A percentile compares a stretch with the other conserved stretches of the same genome.
These are phyloP conservation scores for Jacana jacana DNA, from an alignment of 2,113 vertebrate genomes.

Conservation along the genomic window DNA sequence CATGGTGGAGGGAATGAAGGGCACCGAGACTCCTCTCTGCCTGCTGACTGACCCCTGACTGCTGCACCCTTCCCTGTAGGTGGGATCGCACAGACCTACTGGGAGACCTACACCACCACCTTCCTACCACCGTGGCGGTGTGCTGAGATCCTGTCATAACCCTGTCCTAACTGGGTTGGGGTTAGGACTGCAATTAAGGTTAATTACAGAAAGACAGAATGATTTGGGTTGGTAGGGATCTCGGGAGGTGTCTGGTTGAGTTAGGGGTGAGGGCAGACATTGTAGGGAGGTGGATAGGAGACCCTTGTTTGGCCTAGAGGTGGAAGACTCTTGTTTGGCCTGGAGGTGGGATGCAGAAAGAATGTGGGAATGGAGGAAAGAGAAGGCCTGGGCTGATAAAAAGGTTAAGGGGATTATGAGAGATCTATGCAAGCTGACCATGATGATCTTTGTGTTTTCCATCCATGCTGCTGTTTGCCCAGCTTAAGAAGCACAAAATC, in stretches of 20 bases:
- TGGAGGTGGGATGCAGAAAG: not conserved
- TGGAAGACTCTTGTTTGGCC: not conserved
- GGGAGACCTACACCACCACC: not conserved
- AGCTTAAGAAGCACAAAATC: not conserved
- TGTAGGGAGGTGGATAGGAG: not conserved
- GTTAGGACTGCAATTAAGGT: not conserved
- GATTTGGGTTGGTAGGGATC: not conserved
- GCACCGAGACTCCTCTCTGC: not conserved
- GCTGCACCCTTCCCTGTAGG: accelerated
- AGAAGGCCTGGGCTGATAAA: not conserved
- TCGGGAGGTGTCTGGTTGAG: not conserved
- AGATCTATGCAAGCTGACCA: not conserved
- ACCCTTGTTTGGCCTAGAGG: not conserved
- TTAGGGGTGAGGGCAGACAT: not conserved
- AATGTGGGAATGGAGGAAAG: not conserved
- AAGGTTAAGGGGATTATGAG: not conserved
- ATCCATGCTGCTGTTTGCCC: not conserved
- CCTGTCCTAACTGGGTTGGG: accelerated
- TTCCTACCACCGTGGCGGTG: accelerated
- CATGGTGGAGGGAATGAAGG: not conserved
- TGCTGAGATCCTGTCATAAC: not conserved
- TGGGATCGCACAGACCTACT: not conserved
- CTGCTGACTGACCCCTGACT: too few relatives aligned
- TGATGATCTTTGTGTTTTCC: not conserved
- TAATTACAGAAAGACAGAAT: not conserved